phyloP scores from a whole-genome alignment of 2,113 vertebrate genomes.

The Rhynchomys soricoides region DNA sequence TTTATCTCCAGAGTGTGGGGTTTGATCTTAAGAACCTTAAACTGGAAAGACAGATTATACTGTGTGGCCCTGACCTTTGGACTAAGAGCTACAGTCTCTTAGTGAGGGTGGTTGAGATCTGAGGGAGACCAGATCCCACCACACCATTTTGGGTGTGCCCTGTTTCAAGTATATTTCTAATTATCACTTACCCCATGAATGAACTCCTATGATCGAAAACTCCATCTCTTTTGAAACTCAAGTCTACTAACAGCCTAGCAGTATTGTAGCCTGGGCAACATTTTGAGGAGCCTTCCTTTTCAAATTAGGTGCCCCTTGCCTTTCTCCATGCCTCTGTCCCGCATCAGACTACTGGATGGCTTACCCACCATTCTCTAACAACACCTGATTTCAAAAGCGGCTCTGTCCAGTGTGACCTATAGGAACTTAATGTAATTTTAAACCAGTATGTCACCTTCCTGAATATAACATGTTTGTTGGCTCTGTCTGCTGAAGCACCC shows the following conservation, averaged over 20 bases:
- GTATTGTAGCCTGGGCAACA: background rate
- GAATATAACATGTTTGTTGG: background rate
- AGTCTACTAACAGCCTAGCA: background rate
- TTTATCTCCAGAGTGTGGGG: background rate
- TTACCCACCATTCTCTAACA: background rate
- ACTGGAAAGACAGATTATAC: background rate
- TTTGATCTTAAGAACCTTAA: background rate
- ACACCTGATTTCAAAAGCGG: background rate
- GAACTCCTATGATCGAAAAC: background rate
- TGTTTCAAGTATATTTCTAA: background rate
- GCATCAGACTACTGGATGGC: background rate
- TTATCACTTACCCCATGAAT: background rate
- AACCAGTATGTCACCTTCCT: background rate
- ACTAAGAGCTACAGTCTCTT: too few species aligned
- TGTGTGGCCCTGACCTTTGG: background rate
- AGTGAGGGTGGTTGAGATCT: background rate
- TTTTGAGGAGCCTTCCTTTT: background rate
- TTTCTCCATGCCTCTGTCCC: background rate
- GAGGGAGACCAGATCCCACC: background rate
- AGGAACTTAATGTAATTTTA: background rate
- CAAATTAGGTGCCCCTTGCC: background rate
- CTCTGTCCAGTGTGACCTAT: background rate
- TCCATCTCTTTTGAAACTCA: constrained; percentile 11
- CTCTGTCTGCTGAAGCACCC: background rate
- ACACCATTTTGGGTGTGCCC: background rate